These are phyloP conservation scores for Passer montanus DNA, from an alignment of 2,113 vertebrate species.

Conservation along the genomic window DNA sequence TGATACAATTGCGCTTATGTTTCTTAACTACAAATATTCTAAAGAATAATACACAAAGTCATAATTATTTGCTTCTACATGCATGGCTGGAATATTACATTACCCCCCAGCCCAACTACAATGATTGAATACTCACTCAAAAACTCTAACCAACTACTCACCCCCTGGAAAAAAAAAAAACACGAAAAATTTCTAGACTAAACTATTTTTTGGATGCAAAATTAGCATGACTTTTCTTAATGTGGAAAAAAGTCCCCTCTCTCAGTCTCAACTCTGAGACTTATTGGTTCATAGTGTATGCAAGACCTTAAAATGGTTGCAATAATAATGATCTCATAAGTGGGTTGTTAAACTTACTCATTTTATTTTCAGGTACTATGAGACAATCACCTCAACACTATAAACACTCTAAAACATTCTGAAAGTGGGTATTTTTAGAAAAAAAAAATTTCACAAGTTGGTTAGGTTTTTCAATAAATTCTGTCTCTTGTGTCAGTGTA, in stretches of 20 bases:
- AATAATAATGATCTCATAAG: constrained; percentile 23
- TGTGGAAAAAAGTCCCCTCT: not conserved
- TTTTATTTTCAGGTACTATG: not conserved
- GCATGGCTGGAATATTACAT: not conserved
- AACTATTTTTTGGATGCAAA: not conserved
- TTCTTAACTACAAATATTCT: not conserved
- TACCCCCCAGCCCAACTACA: not conserved
- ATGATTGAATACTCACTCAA: not conserved
- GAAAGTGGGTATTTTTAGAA: not conserved
- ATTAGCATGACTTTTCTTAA: not conserved
- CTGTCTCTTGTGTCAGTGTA: not conserved
- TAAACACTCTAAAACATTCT: not conserved
- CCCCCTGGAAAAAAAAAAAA: not conserved
- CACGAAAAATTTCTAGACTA: not conserved
- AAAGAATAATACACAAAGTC: not conserved
- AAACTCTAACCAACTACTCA: not conserved
- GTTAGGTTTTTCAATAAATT: not conserved
- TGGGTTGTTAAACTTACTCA: not conserved
- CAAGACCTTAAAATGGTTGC: not conserved
- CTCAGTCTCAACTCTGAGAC: not conserved
- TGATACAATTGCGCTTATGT: not conserved
- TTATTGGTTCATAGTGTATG: not conserved
- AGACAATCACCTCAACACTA: not conserved
- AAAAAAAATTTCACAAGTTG: not conserved
- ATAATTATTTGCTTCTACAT: constrained; percentile 9